phyloP scores from a whole-genome alignment of 2,888 invertebrate species.

The Yponomeuta evonymella region DNA sequence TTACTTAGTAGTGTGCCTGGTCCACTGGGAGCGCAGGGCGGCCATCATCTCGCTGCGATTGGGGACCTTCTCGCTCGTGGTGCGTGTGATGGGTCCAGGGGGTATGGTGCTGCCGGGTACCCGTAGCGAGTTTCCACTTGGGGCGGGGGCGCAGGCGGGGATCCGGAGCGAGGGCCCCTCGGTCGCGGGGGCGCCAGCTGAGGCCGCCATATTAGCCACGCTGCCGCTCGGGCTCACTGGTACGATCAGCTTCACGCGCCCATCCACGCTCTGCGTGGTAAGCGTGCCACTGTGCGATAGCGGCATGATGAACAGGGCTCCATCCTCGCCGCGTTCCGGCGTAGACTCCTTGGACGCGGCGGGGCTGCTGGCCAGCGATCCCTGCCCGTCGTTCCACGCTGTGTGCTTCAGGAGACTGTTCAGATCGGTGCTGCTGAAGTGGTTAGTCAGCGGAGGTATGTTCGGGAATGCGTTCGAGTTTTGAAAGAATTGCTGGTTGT shows the following conservation, averaged over 20 bases:
- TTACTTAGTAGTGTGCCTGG: constrained; percentile 90
- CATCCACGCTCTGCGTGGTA: constrained; percentile 77
- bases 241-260: constrained; percentile 78
- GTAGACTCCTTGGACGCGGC: constrained; percentile 69
- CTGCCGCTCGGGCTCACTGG: constrained; percentile 74
- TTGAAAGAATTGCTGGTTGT: constrained; percentile 50
- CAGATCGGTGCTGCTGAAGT: constrained; percentile 47
- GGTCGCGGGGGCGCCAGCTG: constrained; percentile 44
- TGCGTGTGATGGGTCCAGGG: constrained; percentile 81
- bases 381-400: constrained; percentile 57
- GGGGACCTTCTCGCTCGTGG: constrained; percentile 90
- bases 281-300: constrained; percentile 79
- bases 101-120: constrained; percentile 66
- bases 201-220: constrained; percentile 36
- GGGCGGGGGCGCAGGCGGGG: constrained; percentile 42
- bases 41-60: constrained; percentile 90
- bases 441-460: constrained; percentile 56
- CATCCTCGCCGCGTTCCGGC: constrained; percentile 52
- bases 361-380: constrained; percentile 53
- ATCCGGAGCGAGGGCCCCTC: constrained; percentile 39
- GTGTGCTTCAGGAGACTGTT: constrained; percentile 39
- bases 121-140: constrained; percentile 38
- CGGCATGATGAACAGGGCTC: constrained; percentile 80
- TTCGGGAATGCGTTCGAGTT: constrained; percentile 62
- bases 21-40: constrained; percentile 89